phyloP scores from a whole-genome alignment of 2,888 invertebrate species.

The Pandemis corylana region DNA sequence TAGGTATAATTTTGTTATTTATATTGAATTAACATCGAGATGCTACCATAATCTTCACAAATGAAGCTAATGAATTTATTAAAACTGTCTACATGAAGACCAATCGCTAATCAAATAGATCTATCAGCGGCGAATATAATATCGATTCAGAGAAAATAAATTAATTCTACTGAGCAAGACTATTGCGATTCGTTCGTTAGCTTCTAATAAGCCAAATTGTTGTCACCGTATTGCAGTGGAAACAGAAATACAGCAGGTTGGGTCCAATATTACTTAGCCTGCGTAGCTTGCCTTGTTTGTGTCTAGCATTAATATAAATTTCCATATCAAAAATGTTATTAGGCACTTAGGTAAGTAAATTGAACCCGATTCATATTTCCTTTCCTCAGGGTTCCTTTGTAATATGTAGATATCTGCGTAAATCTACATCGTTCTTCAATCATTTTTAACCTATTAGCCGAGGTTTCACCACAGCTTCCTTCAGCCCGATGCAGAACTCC shows the following conservation, averaged over 20 bases:
- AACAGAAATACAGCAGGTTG: slow-evolving; percentile 9
- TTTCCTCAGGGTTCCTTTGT: too few relatives aligned
- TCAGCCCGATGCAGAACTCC: too few relatives aligned
- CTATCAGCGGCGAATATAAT: slow-evolving; percentile 57
- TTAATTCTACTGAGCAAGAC: slow-evolving; percentile 59
- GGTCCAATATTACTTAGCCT: neutral
- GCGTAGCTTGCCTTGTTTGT: too few relatives aligned
- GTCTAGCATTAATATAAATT: too few relatives aligned
- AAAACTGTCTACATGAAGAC: slow-evolving; percentile 24
- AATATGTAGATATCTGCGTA: too few relatives aligned
- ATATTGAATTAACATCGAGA: neutral
- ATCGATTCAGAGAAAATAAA: slow-evolving; percentile 60
- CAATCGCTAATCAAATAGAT: slow-evolving; percentile 48
- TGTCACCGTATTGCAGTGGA: slow-evolving; percentile 55
- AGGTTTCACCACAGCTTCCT: too few relatives aligned
- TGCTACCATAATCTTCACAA: slow-evolving; percentile 5
- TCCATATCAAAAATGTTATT: too few relatives aligned
- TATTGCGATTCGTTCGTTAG: slow-evolving; percentile 68
- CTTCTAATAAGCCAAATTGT: slow-evolving; percentile 75
- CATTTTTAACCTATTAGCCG: too few relatives aligned
- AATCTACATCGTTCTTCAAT: too few relatives aligned
- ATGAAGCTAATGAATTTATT: slow-evolving; percentile 25
- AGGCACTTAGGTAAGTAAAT: too few relatives aligned
- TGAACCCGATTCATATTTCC: too few relatives aligned
- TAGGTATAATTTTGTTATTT: too few relatives aligned